These are phyloP conservation scores for Nibea albiflora DNA, from an alignment of 2,113 vertebrate species.

Conservation along the genomic window DNA sequence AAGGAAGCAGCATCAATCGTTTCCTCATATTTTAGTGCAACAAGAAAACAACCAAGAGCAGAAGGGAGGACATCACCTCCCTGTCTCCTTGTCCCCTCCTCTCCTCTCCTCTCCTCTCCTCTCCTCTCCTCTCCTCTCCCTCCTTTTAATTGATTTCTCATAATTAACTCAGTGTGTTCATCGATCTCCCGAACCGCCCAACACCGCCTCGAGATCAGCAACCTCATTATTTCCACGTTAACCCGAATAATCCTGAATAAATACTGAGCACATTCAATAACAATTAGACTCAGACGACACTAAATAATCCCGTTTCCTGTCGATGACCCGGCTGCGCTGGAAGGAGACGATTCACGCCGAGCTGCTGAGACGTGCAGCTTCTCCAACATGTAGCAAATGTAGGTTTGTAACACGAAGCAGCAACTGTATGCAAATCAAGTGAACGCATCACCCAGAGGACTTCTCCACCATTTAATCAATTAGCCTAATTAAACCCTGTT, in stretches of 20 bases:
- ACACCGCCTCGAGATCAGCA: slow-evolving; percentile 53
- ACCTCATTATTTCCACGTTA: slow-evolving; percentile 82
- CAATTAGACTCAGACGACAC: slow-evolving; percentile 67
- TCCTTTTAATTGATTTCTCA: slow-evolving; percentile 84
- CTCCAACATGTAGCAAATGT: not conserved
- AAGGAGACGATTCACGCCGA: not conserved
- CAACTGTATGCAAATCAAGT: not conserved
- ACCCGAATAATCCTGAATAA: slow-evolving; percentile 78
- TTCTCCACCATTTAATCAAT: slow-evolving; percentile 20
- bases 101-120: not conserved
- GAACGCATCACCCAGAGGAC: not conserved
- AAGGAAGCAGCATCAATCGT: not conserved
- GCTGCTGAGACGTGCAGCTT: not conserved
- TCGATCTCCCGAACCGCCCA: slow-evolving; percentile 75
- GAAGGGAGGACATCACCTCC: not conserved
- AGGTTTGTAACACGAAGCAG: not conserved
- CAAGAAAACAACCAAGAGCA: not conserved
- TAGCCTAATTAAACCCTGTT: slow-evolving; percentile 29
- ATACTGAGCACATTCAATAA: slow-evolving; percentile 74
- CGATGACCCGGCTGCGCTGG: not conserved
- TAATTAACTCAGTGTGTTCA: slow-evolving; percentile 85
- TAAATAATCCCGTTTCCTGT: slow-evolving; percentile 57
- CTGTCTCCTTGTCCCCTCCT: not conserved
- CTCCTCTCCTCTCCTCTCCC: slow-evolving; percentile 8
- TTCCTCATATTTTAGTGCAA: not conserved